A percentile compares a stretch with the other conserved stretches of the same genome.
phyloP scores from a whole-genome alignment of 1,140 invertebrate genomes.

The Drosophila burlai region DNA sequence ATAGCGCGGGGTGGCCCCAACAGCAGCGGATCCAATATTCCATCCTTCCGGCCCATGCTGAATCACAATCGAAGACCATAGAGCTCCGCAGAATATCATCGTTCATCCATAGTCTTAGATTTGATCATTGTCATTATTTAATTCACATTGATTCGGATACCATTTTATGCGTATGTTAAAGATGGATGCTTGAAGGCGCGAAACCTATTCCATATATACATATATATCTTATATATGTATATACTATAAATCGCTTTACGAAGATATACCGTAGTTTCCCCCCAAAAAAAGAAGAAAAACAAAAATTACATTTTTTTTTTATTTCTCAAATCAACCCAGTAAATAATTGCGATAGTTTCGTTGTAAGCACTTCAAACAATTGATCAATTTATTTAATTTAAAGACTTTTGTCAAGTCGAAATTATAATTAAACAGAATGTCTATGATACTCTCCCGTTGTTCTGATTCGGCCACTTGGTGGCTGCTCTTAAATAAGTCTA shows the following conservation, averaged over 20 bases:
- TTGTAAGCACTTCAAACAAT: constrained; percentile 22
- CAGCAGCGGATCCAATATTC: constrained; percentile 1
- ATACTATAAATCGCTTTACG: neutral
- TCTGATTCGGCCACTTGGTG: constrained; percentile 36
- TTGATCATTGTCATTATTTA: constrained; percentile 39
- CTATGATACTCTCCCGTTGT: constrained; percentile 2
- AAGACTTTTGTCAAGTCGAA: constrained; percentile 27
- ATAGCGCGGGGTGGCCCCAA: constrained; percentile 1
- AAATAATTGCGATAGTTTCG: neutral
- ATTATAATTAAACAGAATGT: constrained; percentile 29
- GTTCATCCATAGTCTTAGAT: constrained; percentile 2
- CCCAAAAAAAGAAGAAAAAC: neutral
- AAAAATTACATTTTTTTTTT: neutral
- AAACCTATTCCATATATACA: neutral
- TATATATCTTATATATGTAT: neutral
- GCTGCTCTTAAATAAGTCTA: constrained; percentile 2
- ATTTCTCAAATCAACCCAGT: neutral
- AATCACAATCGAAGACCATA: constrained; percentile 16
- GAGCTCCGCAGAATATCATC: neutral
- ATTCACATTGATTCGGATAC: neutral
- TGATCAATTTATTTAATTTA: constrained; percentile 29
- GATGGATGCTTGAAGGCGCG: constrained; percentile 9
- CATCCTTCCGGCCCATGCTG: neutral
- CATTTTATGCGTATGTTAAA: constrained; percentile 8
- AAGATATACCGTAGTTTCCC: neutral